These are phyloP conservation scores for Chroicocephalus ridibundus DNA, from an alignment of 2,113 vertebrate genomes.

Conservation along the genomic window DNA sequence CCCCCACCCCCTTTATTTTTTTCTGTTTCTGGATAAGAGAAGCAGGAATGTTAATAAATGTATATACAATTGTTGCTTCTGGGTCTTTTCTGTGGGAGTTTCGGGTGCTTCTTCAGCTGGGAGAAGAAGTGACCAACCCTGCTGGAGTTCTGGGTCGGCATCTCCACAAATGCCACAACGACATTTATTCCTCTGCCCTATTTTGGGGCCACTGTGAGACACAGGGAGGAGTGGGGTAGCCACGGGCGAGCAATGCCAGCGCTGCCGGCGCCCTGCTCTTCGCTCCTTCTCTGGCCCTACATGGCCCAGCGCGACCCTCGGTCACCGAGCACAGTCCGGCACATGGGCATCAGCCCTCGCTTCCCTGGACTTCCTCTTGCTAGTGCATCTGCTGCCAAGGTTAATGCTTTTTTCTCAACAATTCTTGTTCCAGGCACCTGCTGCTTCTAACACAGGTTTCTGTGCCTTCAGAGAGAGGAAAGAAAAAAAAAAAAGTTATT, in stretches of 20 bases:
- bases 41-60: background rate
- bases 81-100: background rate
- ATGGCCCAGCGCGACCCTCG: accelerated
- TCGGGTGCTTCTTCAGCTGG: background rate
- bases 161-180: accelerated
- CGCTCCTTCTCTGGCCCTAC: accelerated
- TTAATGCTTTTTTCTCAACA: background rate
- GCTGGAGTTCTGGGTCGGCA: background rate
- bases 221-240: background rate
- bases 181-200: accelerated
- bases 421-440: background rate
- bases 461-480: background rate
- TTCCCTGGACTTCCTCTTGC: accelerated
- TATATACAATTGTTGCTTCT: background rate
- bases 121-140: background rate
- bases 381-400: background rate
- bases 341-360: accelerated
- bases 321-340: accelerated
- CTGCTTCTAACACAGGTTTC: background rate
- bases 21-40: background rate
- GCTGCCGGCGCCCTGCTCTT: accelerated
- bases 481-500: accelerated
- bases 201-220: background rate
- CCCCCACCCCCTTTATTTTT: too few species aligned
- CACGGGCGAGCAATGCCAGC: accelerated